Conservation (phyloP, 2,113 vertebrate species). For the Cyrtonyx montezumae region DNA sequence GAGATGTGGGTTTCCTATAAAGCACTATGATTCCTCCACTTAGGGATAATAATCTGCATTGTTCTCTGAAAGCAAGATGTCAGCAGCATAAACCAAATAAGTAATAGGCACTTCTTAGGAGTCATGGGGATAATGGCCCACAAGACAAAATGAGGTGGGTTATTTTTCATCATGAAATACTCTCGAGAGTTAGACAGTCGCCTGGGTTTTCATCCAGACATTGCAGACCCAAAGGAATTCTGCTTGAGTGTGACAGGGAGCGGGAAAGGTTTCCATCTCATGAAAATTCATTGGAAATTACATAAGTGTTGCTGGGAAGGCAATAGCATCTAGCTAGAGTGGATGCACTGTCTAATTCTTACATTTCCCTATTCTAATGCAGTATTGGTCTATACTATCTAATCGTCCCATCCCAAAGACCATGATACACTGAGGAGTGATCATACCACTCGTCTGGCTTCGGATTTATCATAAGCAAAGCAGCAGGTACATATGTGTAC, state of each 20-base stretch:
- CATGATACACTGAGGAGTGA: rapidly evolving
- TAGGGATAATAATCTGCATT: conserved; percentile 14
- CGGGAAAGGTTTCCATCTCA: conserved; percentile 28
- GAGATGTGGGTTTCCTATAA: background rate
- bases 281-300: conserved; percentile 60
- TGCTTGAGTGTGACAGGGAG: conserved; percentile 10
- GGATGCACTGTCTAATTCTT: background rate
- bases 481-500: background rate
- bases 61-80: conserved; percentile 20
- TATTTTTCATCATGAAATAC: conserved; percentile 25
- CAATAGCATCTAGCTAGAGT: background rate
- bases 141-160: background rate
- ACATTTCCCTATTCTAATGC: background rate
- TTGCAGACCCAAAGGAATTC: conserved; percentile 32
- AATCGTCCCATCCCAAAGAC: background rate
- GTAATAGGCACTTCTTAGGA: background rate
- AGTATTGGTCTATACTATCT: rapidly evolving
- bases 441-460: rapidly evolving
- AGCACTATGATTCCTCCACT: background rate
- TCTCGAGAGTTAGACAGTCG: background rate
- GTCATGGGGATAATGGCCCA: conserved; percentile 20
- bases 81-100: background rate
- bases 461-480: background rate
- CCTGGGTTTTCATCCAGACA: conserved; percentile 17
- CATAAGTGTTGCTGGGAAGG: background rate